Percentiles rank a stretch among this genome's conserved stretches.
Conservation (phyloP, 2,113 vertebrate species). For the Megatriorchis doriae region DNA sequence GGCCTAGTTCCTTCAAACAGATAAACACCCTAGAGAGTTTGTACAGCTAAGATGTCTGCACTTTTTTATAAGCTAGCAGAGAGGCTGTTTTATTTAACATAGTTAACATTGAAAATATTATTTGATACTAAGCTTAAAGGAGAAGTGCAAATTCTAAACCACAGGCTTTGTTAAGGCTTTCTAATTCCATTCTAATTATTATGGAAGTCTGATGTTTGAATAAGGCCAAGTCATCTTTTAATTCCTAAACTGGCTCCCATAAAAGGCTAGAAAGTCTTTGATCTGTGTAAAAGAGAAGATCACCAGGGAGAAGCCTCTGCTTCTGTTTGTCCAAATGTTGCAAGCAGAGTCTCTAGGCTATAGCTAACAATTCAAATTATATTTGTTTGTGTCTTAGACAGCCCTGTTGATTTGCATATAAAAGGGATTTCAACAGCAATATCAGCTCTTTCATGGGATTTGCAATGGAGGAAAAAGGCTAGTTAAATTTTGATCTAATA, state of each 20-base stretch:
- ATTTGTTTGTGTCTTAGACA: conserved; percentile 28
- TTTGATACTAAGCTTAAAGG: conserved; percentile 21
- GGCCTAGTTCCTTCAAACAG: neutral
- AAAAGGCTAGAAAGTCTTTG: conserved; percentile 54
- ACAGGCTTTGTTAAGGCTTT: conserved; percentile 1
- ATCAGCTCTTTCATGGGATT: neutral
- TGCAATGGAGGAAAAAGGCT: neutral
- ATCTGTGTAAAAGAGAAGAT: conserved; percentile 37
- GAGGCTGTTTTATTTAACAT: neutral
- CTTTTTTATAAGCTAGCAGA: neutral
- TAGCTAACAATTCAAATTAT: conserved; percentile 25
- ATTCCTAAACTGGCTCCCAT: conserved; percentile 35
- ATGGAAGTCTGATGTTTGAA: conserved; percentile 47
- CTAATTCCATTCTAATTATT: conserved; percentile 52
- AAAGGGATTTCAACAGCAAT: conserved; percentile 1
- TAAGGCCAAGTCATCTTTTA: conserved; percentile 40
- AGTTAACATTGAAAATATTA: neutral
- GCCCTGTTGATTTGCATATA: conserved; percentile 39
- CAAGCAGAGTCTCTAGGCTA: conserved; percentile 19
- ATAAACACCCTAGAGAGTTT: neutral
- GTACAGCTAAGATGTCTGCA: neutral
- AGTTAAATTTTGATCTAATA: neutral
- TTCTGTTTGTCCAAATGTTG: conserved; percentile 58
- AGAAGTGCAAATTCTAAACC: conserved; percentile 38
- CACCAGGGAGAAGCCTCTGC: conserved; percentile 38